phyloP scores from a whole-genome alignment of 2,113 vertebrate species.

The Bothrops jararaca region DNA sequence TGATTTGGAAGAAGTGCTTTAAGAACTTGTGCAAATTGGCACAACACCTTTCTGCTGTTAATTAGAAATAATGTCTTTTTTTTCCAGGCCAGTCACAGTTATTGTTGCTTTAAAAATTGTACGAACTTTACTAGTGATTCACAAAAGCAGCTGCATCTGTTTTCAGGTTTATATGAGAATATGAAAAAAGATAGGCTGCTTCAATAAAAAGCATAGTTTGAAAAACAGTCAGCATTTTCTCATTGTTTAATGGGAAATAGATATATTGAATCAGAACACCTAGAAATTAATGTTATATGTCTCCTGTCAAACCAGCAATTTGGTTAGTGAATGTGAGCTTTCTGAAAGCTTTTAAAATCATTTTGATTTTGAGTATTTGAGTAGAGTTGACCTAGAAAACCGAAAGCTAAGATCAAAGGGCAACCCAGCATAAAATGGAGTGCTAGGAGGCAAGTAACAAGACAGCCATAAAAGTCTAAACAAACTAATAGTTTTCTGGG shows the following conservation, averaged over 20 bases:
- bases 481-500: neutral
- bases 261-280: neutral
- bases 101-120: neutral
- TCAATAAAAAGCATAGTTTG: neutral
- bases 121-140: neutral
- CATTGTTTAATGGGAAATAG: neutral
- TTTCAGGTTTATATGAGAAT: neutral
- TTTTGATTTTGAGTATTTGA: constrained; percentile 13
- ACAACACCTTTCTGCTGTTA: neutral
- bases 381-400: neutral
- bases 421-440: neutral
- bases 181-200: neutral
- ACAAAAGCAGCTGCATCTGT: neutral
- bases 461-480: neutral
- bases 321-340: too few relatives aligned
- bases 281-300: neutral
- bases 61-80: neutral
- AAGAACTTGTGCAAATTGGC: neutral
- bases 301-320: neutral
- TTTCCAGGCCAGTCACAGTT: neutral
- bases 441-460: neutral
- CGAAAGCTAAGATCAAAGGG: constrained; percentile 20
- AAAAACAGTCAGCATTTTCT: neutral
- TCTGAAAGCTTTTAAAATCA: neutral
- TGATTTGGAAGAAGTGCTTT: neutral